A percentile compares a stretch with the other conserved stretches of the same genome.
Evolutionary conservation across 2,113 vertebrate genomes (phyloP).

Genomic region (Cranoglanis bouderius): DNA sequence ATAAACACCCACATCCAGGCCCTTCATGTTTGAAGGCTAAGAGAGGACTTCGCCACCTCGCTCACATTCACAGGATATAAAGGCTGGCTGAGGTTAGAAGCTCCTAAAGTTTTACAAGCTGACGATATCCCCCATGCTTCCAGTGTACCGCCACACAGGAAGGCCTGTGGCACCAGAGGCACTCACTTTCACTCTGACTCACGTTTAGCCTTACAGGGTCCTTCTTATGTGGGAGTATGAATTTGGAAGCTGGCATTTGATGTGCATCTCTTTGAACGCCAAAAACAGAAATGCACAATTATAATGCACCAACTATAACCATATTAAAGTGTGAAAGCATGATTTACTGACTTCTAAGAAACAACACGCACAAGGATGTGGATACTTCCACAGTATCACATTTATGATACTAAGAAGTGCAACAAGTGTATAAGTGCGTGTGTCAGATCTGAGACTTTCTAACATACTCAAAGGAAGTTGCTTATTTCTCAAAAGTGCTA

Average conservation of each 20-base stretch:
- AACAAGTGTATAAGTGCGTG: not conserved
- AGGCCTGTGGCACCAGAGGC: slow-evolving; percentile 29
- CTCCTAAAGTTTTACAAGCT: slow-evolving; percentile 59
- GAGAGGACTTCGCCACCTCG: not conserved
- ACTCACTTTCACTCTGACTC: slow-evolving; percentile 13
- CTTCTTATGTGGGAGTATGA: not conserved
- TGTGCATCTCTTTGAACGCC: not conserved
- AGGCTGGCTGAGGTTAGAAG: slow-evolving; percentile 43
- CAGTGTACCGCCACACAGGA: slow-evolving; percentile 29
- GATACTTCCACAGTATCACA: not conserved
- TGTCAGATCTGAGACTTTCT: not conserved
- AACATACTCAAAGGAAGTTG: not conserved
- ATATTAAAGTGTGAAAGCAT: not conserved
- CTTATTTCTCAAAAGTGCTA: not conserved
- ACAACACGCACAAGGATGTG: not conserved
- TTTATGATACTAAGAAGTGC: not conserved
- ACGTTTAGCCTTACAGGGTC: not conserved
- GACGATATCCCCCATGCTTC: slow-evolving; percentile 44
- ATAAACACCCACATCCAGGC: not conserved
- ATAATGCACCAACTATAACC: not conserved
- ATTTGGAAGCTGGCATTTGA: not conserved
- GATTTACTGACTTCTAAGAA: not conserved
- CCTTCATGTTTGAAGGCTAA: not conserved
- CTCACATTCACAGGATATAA: slow-evolving; percentile 33
- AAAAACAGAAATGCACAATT: not conserved